phyloP scores from a whole-genome alignment of 2,888 invertebrate species.

The Abrostola tripartita region DNA sequence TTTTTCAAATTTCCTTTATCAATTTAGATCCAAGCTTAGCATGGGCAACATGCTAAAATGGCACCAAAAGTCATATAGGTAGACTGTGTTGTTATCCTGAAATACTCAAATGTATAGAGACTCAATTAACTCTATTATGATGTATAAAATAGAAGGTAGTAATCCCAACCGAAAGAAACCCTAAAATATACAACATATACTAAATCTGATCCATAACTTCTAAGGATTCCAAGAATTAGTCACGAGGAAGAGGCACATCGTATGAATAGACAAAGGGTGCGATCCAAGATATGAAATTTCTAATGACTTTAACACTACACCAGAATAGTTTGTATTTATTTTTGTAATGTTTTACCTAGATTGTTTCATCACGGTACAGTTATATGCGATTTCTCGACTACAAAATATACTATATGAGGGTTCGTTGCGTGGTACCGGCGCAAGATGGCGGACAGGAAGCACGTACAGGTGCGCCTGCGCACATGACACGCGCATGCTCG shows the following conservation, averaged over 20 bases:
- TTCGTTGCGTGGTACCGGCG: conserved; percentile 26
- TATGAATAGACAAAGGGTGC: too few species aligned
- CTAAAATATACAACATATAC: background rate
- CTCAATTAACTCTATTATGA: too few species aligned
- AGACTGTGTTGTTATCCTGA: background rate
- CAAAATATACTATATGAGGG: conserved; percentile 23
- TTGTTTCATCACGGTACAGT: background rate
- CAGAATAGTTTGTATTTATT: too few species aligned
- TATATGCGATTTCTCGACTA: background rate
- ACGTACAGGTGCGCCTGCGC: conserved; percentile 76
- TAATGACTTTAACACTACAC: too few species aligned
- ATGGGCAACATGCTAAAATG: too few species aligned
- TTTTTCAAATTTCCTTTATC: too few species aligned
- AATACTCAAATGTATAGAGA: background rate
- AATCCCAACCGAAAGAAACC: background rate
- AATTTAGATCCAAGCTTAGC: too few species aligned
- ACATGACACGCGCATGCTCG: conserved; percentile 72
- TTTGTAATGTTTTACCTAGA: too few species aligned
- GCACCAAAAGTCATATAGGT: too few species aligned
- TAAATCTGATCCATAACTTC: conserved; percentile 9
- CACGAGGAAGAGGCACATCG: background rate
- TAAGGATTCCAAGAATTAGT: conserved; percentile 21
- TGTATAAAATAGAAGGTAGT: too few species aligned
- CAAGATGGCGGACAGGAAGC: conserved; percentile 83
- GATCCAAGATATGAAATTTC: too few species aligned